Percentiles rank a stretch among this genome's conserved stretches.
These are phyloP conservation scores for Empis livida DNA, from an alignment of 2,888 invertebrate species.

Conservation along the genomic window DNA sequence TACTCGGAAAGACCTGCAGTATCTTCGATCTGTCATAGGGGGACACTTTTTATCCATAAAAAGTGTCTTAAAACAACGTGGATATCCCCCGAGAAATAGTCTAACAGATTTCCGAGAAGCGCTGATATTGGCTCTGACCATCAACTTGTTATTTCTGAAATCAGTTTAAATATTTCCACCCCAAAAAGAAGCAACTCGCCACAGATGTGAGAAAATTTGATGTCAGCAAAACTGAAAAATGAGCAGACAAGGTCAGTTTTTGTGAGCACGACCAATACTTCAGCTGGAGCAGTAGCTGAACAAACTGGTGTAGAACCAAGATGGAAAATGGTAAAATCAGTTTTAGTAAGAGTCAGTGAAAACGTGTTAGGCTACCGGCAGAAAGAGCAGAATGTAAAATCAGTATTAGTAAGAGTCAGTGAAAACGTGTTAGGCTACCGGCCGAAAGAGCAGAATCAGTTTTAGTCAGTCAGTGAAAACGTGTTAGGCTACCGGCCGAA, in stretches of 20 bases:
- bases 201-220: neutral
- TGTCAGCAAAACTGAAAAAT: neutral
- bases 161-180: neutral
- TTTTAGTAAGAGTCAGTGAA: neutral
- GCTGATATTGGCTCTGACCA: neutral
- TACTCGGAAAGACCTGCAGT: constrained; percentile 1
- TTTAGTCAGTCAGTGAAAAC: neutral
- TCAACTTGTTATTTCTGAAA: neutral
- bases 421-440: neutral
- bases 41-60: neutral
- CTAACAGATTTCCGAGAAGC: neutral
- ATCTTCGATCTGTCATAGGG: neutral
- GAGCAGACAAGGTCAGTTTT: neutral
- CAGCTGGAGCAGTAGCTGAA: neutral
- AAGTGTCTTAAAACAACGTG: neutral
- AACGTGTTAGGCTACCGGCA: neutral
- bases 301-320: neutral
- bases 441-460: neutral
- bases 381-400: neutral
- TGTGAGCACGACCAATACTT: neutral
- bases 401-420: neutral
- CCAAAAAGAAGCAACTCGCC: no score
- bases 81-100: neutral
- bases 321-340: neutral
- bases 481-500: neutral